Evolutionary conservation across 1,140 invertebrate species (phyloP), one percentile per base, ranked within the genome.

Genomic region (Asbolus verrucosus): DNA sequence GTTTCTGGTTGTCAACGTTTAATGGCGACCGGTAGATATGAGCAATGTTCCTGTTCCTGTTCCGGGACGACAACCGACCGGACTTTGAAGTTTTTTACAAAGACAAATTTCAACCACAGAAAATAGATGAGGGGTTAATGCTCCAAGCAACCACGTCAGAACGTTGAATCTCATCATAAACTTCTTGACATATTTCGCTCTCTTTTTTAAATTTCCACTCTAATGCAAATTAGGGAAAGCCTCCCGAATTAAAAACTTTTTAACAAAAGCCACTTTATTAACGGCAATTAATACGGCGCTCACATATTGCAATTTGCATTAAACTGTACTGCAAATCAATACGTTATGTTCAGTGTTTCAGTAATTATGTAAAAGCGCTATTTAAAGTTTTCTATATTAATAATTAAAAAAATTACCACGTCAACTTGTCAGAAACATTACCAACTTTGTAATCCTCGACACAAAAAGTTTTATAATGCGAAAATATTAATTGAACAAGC

Each of bases 11-110:
- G 46, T 54, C 46, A 54, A 54, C 46, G 46, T 24, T 54, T 54
- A 24, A 54, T 54, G 21, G 46, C 21, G 46, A 21, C n/a, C 21
- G 46, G 46, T 54, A 54, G 46, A 54, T 27, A 54, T 54, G 46
- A 54, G 46, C 46, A 54, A 54, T 54, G 46, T 27, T 54, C 19
- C 46, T 1, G 46, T 54, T 54, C 46, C 46, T 19, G 46, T 54
- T 54, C 46, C 46, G 46, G 46, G 46, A 24, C 46, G 46, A 36
- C 33, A 36, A 36, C 6, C 33, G 33, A 54, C 46, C 46, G 46
- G 46, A 54, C 46, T 54, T 54, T 54, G 46, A 54, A 54, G 46
- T 54, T 54, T 54, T 50, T 54, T 54, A 54, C 46, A 54, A 54
- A 54, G 21, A 30, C 46, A 54, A 54, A 54, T 54, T 54, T 54